Conservation (phyloP, 92 coral and sea anemone species). For the Diadumene lineata region DNA sequence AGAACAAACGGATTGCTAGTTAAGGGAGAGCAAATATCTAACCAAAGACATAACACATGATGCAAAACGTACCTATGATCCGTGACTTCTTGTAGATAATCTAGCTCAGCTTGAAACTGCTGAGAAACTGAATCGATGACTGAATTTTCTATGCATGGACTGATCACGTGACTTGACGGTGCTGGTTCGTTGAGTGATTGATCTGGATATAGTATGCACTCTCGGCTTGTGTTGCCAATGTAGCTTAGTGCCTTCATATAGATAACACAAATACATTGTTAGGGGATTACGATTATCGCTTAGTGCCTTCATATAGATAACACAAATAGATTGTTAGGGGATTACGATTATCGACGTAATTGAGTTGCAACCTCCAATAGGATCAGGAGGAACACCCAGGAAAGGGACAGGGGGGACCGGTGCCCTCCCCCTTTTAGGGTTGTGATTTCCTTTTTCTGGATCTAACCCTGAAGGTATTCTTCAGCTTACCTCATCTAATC, state of each 20-base stretch:
- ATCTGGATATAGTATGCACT: slow-evolving; percentile 90
- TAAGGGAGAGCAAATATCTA: no score
- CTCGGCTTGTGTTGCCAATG: slow-evolving; percentile 89
- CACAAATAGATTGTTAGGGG: no score
- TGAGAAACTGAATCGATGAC: slow-evolving; percentile 76
- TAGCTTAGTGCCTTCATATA: slow-evolving; percentile 55
- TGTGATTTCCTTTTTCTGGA: no score
- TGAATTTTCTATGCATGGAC: slow-evolving; percentile 63
- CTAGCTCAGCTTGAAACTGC: slow-evolving; percentile 68
- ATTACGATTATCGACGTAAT: no score
- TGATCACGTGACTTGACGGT: slow-evolving; percentile 73
- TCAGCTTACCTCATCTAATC: slow-evolving; percentile 63
- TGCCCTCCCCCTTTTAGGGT: no score
- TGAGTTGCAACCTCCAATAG: no score
- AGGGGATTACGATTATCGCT: no score
- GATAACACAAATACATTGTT: not conserved
- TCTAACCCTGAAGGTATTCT: no score
- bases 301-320: no score
- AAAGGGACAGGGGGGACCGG: no score
- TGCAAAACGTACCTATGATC: slow-evolving; percentile 67
- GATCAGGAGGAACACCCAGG: no score
- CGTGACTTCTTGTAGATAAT: slow-evolving; percentile 39
- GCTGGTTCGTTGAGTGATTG: slow-evolving; percentile 94
- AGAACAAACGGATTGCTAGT: no score
- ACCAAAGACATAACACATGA: slow-evolving; percentile 2